phyloP scores from a whole-genome alignment of 2,888 invertebrate species.

The Leistus spinibarbis region DNA sequence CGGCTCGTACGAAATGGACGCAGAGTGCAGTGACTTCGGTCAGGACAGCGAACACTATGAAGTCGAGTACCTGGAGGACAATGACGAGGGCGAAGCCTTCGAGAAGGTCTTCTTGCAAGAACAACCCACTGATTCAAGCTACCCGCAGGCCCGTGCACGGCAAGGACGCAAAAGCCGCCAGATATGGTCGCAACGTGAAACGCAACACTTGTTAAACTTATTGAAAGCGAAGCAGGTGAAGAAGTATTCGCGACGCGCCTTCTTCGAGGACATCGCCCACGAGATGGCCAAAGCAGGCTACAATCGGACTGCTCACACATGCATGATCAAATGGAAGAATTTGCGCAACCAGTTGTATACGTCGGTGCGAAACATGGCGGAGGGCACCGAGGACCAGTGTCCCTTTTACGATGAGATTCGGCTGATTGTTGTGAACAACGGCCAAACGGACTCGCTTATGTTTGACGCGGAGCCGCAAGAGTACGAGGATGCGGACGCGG shows the following conservation, averaged over 20 bases:
- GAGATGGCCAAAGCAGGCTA: conserved; percentile 31
- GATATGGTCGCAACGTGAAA: conserved; percentile 32
- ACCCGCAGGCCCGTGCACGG: neutral
- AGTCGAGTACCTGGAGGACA: conserved; percentile 39
- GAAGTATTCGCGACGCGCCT: conserved; percentile 17
- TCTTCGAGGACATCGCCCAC: conserved; percentile 30
- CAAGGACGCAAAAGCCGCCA: conserved; percentile 5
- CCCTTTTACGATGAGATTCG: conserved; percentile 34
- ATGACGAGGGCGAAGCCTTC: conserved; percentile 11
- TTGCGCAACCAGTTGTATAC: conserved; percentile 21
- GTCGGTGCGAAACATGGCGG: conserved; percentile 21
- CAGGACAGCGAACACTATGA: conserved; percentile 35
- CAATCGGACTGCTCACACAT: conserved; percentile 25
- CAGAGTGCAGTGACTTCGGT: conserved; percentile 2
- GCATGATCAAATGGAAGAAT: conserved; percentile 38
- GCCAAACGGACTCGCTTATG: conserved; percentile 15
- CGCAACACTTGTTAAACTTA: conserved; percentile 18
- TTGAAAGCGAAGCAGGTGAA: conserved; percentile 25
- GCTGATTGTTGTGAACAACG: conserved; percentile 24
- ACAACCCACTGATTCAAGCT: neutral
- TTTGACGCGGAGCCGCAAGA: conserved; percentile 8
- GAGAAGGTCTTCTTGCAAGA: conserved; percentile 10
- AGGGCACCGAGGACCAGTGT: conserved; percentile 28
- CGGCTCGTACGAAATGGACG: conserved; percentile 14
- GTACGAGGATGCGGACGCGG: conserved; percentile 23